These are phyloP conservation scores for Diadema setosum DNA, from an alignment of 35 echinoderm and acorn worm genomes.

Conservation along the genomic window DNA sequence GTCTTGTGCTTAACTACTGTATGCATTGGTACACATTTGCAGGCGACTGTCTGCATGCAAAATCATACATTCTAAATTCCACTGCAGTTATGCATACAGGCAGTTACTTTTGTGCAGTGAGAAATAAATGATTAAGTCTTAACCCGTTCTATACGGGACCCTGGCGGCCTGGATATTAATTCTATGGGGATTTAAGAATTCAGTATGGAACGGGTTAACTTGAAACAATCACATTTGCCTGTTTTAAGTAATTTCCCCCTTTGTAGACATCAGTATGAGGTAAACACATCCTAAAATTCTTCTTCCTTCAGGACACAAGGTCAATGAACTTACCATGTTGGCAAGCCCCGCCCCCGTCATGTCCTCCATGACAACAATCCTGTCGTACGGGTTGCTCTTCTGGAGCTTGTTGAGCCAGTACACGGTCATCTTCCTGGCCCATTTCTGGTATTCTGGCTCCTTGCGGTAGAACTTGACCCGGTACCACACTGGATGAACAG, in stretches of 20 bases:
- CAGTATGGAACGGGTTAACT: too few species aligned
- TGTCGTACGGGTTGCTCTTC: slow-evolving; percentile 42
- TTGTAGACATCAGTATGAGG: not conserved
- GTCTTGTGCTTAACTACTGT: too few species aligned
- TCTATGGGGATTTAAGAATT: too few species aligned
- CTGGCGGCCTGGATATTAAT: too few species aligned
- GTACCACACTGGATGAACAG: slow-evolving; percentile 94
- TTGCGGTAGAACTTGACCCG: slow-evolving; percentile 55
- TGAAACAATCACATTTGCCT: not conserved
- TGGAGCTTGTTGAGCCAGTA: slow-evolving; percentile 92
- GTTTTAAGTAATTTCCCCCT: not conserved
- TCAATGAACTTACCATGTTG: slow-evolving; percentile 75
- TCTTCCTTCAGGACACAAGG: not conserved
- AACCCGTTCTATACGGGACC: too few species aligned
- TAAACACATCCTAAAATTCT: not conserved
- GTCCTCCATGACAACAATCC: slow-evolving; percentile 64
- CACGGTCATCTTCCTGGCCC: slow-evolving; percentile 62
- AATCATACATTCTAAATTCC: too few species aligned
- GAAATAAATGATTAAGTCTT: too few species aligned
- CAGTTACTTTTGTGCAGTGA: too few species aligned
- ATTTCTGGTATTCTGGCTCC: slow-evolving; percentile 11
- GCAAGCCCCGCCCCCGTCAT: slow-evolving; percentile 67
- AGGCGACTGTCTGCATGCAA: too few species aligned
- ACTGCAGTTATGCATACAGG: too few species aligned
- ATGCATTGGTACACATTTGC: too few species aligned